Conservation (phyloP, 2,888 invertebrate species). For the Notodonta ziczac region DNA sequence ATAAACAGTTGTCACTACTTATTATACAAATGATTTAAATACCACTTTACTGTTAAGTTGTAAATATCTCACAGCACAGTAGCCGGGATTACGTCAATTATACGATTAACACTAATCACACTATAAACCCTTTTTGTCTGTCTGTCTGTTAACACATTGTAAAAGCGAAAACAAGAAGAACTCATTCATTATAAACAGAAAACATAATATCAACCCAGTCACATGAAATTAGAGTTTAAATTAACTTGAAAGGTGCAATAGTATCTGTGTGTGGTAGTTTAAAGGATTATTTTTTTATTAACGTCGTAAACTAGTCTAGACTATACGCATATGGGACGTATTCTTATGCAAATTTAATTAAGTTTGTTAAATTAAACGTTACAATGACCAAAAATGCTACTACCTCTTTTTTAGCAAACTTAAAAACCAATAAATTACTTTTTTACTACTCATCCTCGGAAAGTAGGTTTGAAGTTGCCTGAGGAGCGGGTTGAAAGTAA, state of each 20-base stretch:
- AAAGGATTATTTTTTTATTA: constrained; percentile 38
- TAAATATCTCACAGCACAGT: neutral
- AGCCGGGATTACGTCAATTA: constrained; percentile 20
- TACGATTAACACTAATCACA: constrained; percentile 29
- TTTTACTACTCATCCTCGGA: too few relatives aligned
- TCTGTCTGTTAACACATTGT: constrained; percentile 20
- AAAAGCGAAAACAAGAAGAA: constrained; percentile 21
- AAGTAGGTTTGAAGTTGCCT: too few relatives aligned
- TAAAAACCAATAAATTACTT: too few relatives aligned
- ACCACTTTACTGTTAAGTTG: neutral
- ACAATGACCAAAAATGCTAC: too few relatives aligned
- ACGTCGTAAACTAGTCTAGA: constrained; percentile 32
- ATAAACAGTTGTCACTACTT: too few relatives aligned
- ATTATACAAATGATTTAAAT: too few relatives aligned
- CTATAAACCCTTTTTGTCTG: constrained; percentile 25
- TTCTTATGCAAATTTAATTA: too few relatives aligned
- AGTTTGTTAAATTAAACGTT: too few relatives aligned
- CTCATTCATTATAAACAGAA: neutral
- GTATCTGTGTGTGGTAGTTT: constrained; percentile 29
- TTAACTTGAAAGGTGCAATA: neutral
- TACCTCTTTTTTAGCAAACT: too few relatives aligned
- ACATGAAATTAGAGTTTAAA: constrained; percentile 6
- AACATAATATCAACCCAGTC: neutral
- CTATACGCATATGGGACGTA: constrained; percentile 9
- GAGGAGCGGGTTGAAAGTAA: too few relatives aligned